A percentile compares a stretch with the other conserved stretches of the same genome.
Evolutionary conservation across 2,888 invertebrate genomes (phyloP).

Genomic region (Tenodera sinensis): DNA sequence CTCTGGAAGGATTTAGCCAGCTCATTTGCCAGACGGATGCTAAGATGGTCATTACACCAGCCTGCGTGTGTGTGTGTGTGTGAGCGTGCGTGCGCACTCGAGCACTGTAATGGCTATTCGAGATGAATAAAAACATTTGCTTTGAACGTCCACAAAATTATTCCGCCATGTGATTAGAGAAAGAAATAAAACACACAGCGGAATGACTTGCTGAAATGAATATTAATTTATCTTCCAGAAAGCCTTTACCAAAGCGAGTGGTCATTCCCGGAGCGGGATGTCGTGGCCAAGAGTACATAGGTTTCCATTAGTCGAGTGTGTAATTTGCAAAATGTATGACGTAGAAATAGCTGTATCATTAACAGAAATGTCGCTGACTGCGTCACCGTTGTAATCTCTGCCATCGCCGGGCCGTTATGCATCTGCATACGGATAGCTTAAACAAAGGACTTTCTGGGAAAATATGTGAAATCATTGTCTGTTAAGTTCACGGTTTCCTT

Average conservation of each 20-base stretch:
- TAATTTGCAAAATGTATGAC: neutral
- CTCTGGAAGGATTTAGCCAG: neutral
- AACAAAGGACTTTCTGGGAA: neutral
- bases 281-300: neutral
- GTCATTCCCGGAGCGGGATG: neutral
- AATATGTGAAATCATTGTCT: too few species aligned
- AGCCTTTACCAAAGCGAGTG: neutral
- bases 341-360: neutral
- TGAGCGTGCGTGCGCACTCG: neutral
- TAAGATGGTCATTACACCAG: neutral
- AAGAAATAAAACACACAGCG: neutral
- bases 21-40: neutral
- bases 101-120: neutral
- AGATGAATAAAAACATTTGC: neutral
- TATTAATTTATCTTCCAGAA: slow-evolving; percentile 1
- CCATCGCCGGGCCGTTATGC: too few species aligned
- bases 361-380: neutral
- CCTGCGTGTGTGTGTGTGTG: too few species aligned
- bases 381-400: neutral
- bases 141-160: neutral
- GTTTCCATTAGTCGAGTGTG: neutral
- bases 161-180: neutral
- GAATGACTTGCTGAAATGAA: slow-evolving; percentile 1
- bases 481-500: too few species aligned
- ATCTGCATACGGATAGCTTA: neutral